A percentile compares a stretch with the other conserved stretches of the same genome.
These are phyloP conservation scores for Nematostella vectensis DNA, from an alignment of 92 coral and sea anemone species.

Conservation along the genomic window DNA sequence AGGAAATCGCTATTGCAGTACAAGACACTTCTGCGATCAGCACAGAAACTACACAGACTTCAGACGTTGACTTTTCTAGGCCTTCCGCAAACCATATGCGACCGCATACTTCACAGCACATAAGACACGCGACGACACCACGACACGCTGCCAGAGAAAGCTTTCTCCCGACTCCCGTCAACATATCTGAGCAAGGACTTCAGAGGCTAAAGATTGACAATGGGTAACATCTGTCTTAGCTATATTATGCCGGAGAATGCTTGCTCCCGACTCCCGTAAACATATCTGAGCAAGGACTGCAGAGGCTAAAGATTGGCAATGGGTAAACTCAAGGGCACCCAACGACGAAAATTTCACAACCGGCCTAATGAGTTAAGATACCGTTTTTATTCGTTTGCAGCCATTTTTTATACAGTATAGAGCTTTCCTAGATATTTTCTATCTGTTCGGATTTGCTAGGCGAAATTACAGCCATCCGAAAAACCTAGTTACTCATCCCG, in stretches of 20 bases:
- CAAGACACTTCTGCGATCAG: conserved; percentile 28
- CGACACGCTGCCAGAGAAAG: conserved; percentile 43
- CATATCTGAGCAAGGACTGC: conserved; percentile 60
- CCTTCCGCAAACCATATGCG: conserved; percentile 8
- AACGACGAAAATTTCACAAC: too few relatives aligned
- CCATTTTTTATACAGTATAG: too few relatives aligned
- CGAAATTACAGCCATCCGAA: too few relatives aligned
- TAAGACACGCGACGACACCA: conserved; percentile 39
- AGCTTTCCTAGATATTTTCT: too few relatives aligned
- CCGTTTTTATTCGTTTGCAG: too few relatives aligned
- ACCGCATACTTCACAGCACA: conserved; percentile 66
- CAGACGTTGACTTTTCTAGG: not conserved
- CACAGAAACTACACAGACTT: not conserved
- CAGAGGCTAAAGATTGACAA: conserved; percentile 16
- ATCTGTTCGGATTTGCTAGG: too few relatives aligned
- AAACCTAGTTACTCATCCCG: too few relatives aligned
- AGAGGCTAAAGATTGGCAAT: conserved; percentile 16
- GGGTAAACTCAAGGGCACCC: too few relatives aligned
- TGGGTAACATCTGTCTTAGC: too few relatives aligned
- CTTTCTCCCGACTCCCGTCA: conserved; percentile 55
- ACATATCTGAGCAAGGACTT: conserved; percentile 64
- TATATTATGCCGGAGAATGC: conserved; percentile 37
- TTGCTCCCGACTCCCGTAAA: conserved; percentile 57
- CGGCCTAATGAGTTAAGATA: too few relatives aligned
- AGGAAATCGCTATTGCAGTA: conserved; percentile 40